Evolutionary conservation across 2,113 vertebrate genomes (phyloP).

Genomic region (Euleptes europaea): DNA sequence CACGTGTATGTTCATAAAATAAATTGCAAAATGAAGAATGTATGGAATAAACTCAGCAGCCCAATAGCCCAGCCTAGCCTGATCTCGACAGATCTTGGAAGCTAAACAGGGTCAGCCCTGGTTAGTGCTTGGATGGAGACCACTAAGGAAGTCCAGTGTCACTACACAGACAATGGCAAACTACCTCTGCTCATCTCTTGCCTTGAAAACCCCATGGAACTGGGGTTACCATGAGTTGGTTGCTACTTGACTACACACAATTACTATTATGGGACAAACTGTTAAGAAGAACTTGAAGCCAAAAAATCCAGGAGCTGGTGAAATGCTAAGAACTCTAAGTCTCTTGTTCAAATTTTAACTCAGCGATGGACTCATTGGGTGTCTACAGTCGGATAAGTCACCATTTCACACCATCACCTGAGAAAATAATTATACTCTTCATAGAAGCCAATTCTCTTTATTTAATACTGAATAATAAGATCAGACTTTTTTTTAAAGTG

Average conservation of each 20-base stretch:
- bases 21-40: not conserved
- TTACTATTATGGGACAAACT: too few relatives aligned
- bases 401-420: conserved; percentile 34
- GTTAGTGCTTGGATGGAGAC: too few relatives aligned
- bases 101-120: too few relatives aligned
- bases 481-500: not conserved
- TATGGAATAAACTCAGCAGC: too few relatives aligned
- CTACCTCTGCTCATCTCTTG: too few relatives aligned
- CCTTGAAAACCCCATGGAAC: too few relatives aligned
- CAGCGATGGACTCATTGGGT: not conserved
- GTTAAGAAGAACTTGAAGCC: not conserved
- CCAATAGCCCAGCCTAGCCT: too few relatives aligned
- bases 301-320: not conserved
- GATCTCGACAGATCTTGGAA: too few relatives aligned
- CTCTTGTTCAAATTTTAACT: not conserved
- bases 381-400: not conserved
- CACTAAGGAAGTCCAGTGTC: too few relatives aligned
- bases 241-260: too few relatives aligned
- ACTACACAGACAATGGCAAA: too few relatives aligned
- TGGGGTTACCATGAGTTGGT: too few relatives aligned
- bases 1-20: not conserved
- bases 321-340: not conserved
- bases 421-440: conserved; percentile 48
- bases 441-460: conserved; percentile 34
- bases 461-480: conserved; percentile 29